phyloP scores from a whole-genome alignment of 2,113 vertebrate genomes.

The Oryzias curvinotus region DNA sequence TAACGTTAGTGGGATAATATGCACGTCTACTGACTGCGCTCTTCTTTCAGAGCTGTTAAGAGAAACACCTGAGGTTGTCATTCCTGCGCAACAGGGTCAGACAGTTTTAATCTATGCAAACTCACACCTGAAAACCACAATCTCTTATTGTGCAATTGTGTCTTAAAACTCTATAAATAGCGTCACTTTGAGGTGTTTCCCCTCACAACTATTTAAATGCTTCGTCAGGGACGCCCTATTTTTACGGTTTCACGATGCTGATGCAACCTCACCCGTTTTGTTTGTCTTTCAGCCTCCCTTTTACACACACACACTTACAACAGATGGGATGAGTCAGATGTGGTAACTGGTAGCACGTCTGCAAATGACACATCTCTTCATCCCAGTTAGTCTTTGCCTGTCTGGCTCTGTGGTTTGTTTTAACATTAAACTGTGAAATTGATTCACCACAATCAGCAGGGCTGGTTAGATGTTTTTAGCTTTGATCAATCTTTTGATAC shows the following conservation, averaged over 20 bases:
- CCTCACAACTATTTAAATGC: slow-evolving; percentile 17
- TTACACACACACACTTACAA: slow-evolving; percentile 7
- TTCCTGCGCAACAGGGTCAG: slow-evolving; percentile 53
- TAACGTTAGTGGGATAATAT: slow-evolving; percentile 32
- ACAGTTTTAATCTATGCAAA: slow-evolving; percentile 46
- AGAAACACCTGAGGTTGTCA: slow-evolving; percentile 51
- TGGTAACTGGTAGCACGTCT: slow-evolving; percentile 38
- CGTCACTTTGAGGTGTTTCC: slow-evolving; percentile 33
- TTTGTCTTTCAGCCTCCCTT: slow-evolving; percentile 12
- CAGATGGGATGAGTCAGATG: slow-evolving; percentile 46
- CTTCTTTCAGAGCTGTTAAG: slow-evolving; percentile 20
- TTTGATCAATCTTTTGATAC: slow-evolving; percentile 19
- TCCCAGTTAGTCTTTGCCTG: slow-evolving; percentile 35
- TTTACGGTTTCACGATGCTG: slow-evolving; percentile 50
- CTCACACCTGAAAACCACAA: slow-evolving; percentile 25
- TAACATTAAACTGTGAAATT: slow-evolving; percentile 34
- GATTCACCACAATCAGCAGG: slow-evolving; percentile 34
- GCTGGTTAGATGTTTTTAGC: slow-evolving; percentile 25
- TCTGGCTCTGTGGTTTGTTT: slow-evolving; percentile 35
- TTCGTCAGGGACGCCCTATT: slow-evolving; percentile 1
- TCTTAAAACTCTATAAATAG: not conserved
- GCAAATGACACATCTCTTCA: slow-evolving; percentile 36
- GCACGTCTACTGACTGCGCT: not conserved
- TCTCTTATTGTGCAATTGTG: slow-evolving; percentile 39
- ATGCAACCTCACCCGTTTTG: slow-evolving; percentile 42